Evolutionary conservation across 2,797 vertebrate genomes (phyloP).

Genomic region (Borostomias antarcticus): DNA sequence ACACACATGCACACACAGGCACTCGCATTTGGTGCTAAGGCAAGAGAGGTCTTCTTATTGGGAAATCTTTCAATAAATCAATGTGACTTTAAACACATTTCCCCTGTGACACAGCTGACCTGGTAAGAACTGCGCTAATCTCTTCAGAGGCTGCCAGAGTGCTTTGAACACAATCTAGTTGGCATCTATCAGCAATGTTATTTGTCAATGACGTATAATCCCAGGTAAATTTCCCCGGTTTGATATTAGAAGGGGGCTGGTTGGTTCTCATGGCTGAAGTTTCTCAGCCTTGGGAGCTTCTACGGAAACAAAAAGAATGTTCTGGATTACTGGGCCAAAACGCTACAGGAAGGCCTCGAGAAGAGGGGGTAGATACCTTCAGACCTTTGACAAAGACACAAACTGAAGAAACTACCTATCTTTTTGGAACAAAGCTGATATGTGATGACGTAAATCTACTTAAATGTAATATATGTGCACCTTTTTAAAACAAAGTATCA

Average conservation of each 20-base stretch:
- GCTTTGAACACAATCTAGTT: constrained; percentile 88
- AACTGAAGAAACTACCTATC: no score
- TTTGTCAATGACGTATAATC: constrained; percentile 89
- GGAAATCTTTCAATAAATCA: constrained; percentile 89
- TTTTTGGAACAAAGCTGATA: no score
- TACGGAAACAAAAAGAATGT: constrained; percentile 77
- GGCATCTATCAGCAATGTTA: constrained; percentile 87
- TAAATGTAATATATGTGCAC: no score
- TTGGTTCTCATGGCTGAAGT: constrained; percentile 84
- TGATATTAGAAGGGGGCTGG: constrained; percentile 76
- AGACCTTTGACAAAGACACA: constrained; percentile 23
- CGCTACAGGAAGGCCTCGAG: constrained; percentile 46
- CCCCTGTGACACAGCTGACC: constrained; percentile 82
- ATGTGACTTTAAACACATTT: constrained; percentile 88
- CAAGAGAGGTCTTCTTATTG: constrained; percentile 82
- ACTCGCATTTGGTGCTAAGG: constrained; percentile 65
- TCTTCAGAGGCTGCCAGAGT: constrained; percentile 85
- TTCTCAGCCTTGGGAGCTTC: constrained; percentile 79
- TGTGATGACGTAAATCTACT: no score
- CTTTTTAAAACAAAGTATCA: no score
- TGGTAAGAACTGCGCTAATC: constrained; percentile 87
- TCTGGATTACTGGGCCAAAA: constrained; percentile 76
- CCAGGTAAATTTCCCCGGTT: constrained; percentile 85
- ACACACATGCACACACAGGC: constrained; percentile 20
- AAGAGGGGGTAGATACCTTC: constrained; percentile 25